Conservation (phyloP, 2,113 vertebrate genomes). For the Oreotrochilus melanogaster region DNA sequence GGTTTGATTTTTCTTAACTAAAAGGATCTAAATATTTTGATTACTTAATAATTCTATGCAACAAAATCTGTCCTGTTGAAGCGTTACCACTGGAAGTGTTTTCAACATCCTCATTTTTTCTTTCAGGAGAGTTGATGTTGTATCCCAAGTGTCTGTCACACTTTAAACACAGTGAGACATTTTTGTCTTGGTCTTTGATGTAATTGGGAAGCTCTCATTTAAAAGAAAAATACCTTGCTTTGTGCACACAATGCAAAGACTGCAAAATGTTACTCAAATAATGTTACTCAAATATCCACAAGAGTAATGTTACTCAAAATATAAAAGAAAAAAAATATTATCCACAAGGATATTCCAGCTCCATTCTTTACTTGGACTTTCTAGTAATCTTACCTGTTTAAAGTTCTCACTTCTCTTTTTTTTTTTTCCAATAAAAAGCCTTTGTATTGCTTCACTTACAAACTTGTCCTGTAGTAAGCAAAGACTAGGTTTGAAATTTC, state of each 20-base stretch:
- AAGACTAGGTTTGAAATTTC: not conserved
- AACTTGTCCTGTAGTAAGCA: not conserved
- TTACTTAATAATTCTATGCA: not conserved
- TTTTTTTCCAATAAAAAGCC: not conserved
- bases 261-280: not conserved
- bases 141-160: not conserved
- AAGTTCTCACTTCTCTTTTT: not conserved
- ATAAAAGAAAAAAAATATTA: fast-evolving
- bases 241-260: not conserved
- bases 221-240: not conserved
- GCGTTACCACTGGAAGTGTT: not conserved
- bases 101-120: not conserved
- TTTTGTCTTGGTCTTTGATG: not conserved
- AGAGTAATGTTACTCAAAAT: not conserved
- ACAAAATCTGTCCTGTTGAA: not conserved
- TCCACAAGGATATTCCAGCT: not conserved
- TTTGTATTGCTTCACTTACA: not conserved
- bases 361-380: not conserved
- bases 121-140: not conserved
- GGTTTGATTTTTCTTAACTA: conserved; percentile 13
- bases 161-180: not conserved
- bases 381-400: not conserved
- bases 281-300: not conserved
- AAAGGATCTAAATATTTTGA: conserved; percentile 9
- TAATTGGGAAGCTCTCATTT: not conserved